Evolutionary conservation across 2,888 invertebrate genomes (phyloP), one percentile per base, ranked within the genome.

Genomic region (Oscheius sp.): DNA sequence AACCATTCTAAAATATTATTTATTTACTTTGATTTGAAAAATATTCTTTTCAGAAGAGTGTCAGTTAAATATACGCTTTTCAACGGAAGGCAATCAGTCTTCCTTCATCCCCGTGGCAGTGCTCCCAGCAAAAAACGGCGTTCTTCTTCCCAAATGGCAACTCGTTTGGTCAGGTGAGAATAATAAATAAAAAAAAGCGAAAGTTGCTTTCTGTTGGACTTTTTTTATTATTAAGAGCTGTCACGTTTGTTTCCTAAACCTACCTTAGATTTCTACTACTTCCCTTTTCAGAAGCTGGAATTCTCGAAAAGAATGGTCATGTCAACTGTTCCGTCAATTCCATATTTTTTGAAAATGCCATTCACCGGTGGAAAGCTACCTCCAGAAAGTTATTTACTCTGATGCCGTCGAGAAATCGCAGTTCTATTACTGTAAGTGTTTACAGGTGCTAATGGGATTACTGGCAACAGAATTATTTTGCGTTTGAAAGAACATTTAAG

Each of bases 261-360:
- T n/a, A n/a, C n/a, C n/a, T 12, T n/a, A n/a, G n/a, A n/a, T n/a
- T n/a, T n/a, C n/a, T n/a, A n/a, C n/a, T n/a, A n/a, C n/a, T n/a
- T 28, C 26, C 8, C 17, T 32, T 54, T 54, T 22, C 33, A 67
- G 67, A 67, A 28, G 54, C 51, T 28, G 51, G 51, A 28, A 36
- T 71, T 12, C n/a, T 17, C 6, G 67, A 59, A 14, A 49, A 57
- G 2, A 14, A 12, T 12, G 72, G 72, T n/a, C 47, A 66, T n/a
- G 67, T 63, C 28, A 70, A 71, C 26, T 75, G 75, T 22, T 49
- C 63, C n/a, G 70, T 75, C n/a, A 38, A 26, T 2, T 45, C 61
- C 1, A 61, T 75, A 2, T 68, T 71, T 49, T 73, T 68, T 36
- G 73, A 75, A 28, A 75, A 71, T 49, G 36, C 70, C 9, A 59